Base-by-base conservation (phyloP, 2,797 vertebrate genomes). In the Rhinatrema bivittatum region DNA sequence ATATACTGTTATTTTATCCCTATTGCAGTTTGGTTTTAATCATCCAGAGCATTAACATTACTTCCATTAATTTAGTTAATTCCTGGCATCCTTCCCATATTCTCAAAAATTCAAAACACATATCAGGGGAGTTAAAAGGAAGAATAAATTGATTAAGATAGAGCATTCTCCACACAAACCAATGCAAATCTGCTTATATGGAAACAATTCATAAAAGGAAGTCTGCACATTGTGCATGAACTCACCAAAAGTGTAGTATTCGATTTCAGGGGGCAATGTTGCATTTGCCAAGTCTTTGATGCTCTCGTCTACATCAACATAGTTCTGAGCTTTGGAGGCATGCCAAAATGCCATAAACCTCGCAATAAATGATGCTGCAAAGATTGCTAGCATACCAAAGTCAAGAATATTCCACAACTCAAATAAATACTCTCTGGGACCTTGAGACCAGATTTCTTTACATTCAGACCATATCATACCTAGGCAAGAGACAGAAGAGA, bases 381-480 rank as follows among this genome's bases (percentile, higher is more conserved):
- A 99, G 70, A 99, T 97, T 4, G 91, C 94, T 64, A 99, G 37
- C 94, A 99, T 99, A 48, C 93, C 96, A 66, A 98, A 99, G 58
- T 98, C 96, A 46, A 99, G 80, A 74, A 98, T 91, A 65, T 99
- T 99, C 96, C 96, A 99, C 5, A 94, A 80, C 37, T 99, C 94
- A 25, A 94, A 82, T 25, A 98, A 70, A 42, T 99, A 99, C 50
- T 99, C 96, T 51, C 94, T 91, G 3, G 94, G 95, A 22, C 95
- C 96, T 53, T 95, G 91, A 43, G 87, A 89, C 96, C 96, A 99
- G 60, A 99, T 97, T 76, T 98, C 94, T 78, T 99, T 99, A 68
- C 95, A 96, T 64, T 99, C 96, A 3, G 91, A 88, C 95, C 96
- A 99, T 80, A 98, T 95, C 96, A 98, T 99, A 26, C 96, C 95